Percentiles rank a stretch among this genome's conserved stretches.
phyloP scores from a whole-genome alignment of 2,113 vertebrate genomes.

The Perca fluviatilis region DNA sequence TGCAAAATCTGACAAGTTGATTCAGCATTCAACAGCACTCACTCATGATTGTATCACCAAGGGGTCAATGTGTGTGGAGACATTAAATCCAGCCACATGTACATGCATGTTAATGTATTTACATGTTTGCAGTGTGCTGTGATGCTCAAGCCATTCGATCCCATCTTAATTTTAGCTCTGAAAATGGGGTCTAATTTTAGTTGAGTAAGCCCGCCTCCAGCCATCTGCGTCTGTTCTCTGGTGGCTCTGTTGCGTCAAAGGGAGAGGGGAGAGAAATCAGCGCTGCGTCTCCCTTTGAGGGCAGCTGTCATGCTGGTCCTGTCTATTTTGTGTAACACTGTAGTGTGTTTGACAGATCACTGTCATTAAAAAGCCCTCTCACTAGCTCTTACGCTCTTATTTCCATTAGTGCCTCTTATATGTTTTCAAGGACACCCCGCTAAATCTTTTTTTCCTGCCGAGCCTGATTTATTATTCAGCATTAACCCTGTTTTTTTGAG shows the following conservation, averaged over 20 bases:
- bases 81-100: conserved; percentile 1
- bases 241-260: conserved; percentile 60
- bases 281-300: conserved; percentile 42
- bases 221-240: conserved; percentile 64
- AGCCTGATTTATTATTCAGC: conserved; percentile 44
- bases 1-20: not conserved
- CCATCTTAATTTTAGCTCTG: conserved; percentile 70
- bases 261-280: conserved; percentile 35
- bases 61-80: not conserved
- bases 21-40: not conserved
- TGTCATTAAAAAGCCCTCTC: conserved; percentile 69
- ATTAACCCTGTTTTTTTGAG: conserved; percentile 26
- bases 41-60: not conserved
- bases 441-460: conserved; percentile 10
- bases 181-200: conserved; percentile 77
- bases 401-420: conserved; percentile 44
- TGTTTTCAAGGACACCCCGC: conserved; percentile 64
- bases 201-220: conserved; percentile 40
- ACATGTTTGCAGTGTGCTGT: conserved; percentile 23
- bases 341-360: conserved; percentile 68
- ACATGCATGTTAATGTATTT: conserved; percentile 10
- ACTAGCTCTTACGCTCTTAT: conserved; percentile 25
- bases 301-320: conserved; percentile 53
- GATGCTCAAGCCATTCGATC: conserved; percentile 20
- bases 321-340: conserved; percentile 49